These are phyloP conservation scores for Platycheirus rosarum DNA, from an alignment of 2,888 invertebrate genomes.

Conservation along the genomic window DNA sequence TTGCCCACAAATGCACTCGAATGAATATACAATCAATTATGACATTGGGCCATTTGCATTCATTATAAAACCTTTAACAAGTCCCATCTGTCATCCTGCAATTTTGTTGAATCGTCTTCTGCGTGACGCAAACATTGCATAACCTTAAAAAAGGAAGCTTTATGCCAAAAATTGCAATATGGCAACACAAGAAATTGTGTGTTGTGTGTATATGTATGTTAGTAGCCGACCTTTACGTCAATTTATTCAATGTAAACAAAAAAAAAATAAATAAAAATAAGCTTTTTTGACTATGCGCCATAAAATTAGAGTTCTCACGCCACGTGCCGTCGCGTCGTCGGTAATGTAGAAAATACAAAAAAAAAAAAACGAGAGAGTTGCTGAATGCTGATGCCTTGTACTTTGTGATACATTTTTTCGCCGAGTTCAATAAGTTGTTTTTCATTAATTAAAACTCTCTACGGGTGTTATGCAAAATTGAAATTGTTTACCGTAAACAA, in stretches of 20 bases:
- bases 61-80: constrained; percentile 28
- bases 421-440: not conserved
- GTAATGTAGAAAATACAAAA: not conserved
- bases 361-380: not conserved
- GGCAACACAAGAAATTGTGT: too few species aligned
- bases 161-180: constrained; percentile 61
- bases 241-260: constrained; percentile 9
- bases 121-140: constrained; percentile 61
- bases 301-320: constrained; percentile 16
- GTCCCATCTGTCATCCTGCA: constrained; percentile 5
- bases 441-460: constrained; percentile 41
- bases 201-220: too few species aligned
- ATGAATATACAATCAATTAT: constrained; percentile 46
- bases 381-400: too few species aligned
- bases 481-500: constrained; percentile 23
- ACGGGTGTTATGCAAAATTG: constrained; percentile 50
- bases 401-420: constrained; percentile 15
- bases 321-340: constrained; percentile 24
- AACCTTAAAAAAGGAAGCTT: constrained; percentile 48
- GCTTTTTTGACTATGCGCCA: constrained; percentile 5
- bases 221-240: constrained; percentile 28
- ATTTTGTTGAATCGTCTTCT: constrained; percentile 7
- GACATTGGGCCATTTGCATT: constrained; percentile 62
- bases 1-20: constrained; percentile 37
- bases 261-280: constrained; percentile 1